These are phyloP conservation scores for Romanogobio albipinnatus DNA, from an alignment of 2,113 vertebrate genomes.

Conservation along the genomic window DNA sequence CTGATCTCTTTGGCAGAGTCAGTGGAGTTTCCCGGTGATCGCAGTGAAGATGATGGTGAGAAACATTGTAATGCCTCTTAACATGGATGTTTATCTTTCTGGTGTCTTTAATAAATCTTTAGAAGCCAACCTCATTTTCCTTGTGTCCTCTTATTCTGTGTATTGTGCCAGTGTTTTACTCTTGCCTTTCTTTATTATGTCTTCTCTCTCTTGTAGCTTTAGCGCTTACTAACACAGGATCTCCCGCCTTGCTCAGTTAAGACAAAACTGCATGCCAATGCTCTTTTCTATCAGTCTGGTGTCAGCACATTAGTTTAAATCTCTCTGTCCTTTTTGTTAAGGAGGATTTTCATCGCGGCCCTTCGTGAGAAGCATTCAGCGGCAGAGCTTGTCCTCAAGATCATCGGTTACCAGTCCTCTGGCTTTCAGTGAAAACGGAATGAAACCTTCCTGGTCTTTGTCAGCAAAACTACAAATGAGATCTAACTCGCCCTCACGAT, in stretches of 20 bases:
- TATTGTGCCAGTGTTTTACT: constrained; percentile 43
- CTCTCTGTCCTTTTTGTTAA: constrained; percentile 61
- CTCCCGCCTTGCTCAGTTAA: constrained; percentile 52
- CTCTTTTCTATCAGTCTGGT: constrained; percentile 43
- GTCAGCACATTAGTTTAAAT: constrained; percentile 57
- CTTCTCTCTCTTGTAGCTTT: constrained; percentile 47
- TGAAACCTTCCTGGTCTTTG: constrained; percentile 90
- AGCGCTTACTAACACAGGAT: constrained; percentile 53
- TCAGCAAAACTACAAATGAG: constrained; percentile 92
- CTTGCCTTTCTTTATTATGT: constrained; percentile 51
- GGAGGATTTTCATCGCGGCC: constrained; percentile 96
- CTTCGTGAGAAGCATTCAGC: constrained; percentile 95
- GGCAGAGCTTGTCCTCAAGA: constrained; percentile 90
- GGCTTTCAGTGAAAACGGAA: constrained; percentile 85
- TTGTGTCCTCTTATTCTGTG: constrained; percentile 44
- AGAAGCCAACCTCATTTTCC: constrained; percentile 29
- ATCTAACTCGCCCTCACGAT: constrained; percentile 91
- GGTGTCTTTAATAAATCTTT: background rate
- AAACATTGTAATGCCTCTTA: constrained; percentile 26
- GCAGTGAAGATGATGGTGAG: constrained; percentile 94
- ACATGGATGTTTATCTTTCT: background rate
- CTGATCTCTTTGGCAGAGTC: constrained; percentile 93
- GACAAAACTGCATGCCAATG: constrained; percentile 31
- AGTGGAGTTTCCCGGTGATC: constrained; percentile 86
- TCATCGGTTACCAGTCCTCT: constrained; percentile 94